Evolutionary conservation across 2,113 vertebrate species (phyloP).

Genomic region (Ophthalmolycus amberensis): DNA sequence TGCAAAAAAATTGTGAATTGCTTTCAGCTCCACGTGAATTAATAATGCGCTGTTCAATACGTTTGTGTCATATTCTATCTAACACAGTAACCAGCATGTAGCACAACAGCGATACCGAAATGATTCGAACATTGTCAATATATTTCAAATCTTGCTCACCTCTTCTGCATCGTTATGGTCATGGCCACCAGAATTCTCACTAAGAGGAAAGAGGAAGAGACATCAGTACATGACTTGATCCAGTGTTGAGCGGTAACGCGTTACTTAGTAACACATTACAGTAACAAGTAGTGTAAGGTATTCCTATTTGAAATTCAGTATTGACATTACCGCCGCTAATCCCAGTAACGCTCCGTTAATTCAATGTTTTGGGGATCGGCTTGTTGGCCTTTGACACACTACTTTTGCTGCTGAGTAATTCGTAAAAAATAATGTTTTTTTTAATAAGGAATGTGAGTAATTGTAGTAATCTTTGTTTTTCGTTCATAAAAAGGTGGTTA

Average conservation of each 20-base stretch:
- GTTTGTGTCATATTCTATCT: not conserved
- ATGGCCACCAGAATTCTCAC: slow-evolving; percentile 60
- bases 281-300: not conserved
- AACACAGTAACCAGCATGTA: not conserved
- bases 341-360: not conserved
- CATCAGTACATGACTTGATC: not conserved
- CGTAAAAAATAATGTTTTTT: not conserved
- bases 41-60: not conserved
- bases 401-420: not conserved
- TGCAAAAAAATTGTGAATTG: slow-evolving; percentile 12
- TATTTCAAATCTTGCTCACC: slow-evolving; percentile 26
- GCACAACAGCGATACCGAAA: not conserved
- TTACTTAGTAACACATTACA: not conserved
- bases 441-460: not conserved
- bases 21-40: not conserved
- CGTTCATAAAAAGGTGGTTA: not conserved
- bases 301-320: not conserved
- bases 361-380: not conserved
- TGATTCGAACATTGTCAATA: not conserved
- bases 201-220: slow-evolving; percentile 34
- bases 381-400: not conserved
- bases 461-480: not conserved
- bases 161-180: not conserved
- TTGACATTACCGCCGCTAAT: not conserved
- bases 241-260: not conserved